These are phyloP conservation scores for Drosophila tropicalis DNA, from an alignment of 1,140 invertebrate genomes.

Conservation along the genomic window DNA sequence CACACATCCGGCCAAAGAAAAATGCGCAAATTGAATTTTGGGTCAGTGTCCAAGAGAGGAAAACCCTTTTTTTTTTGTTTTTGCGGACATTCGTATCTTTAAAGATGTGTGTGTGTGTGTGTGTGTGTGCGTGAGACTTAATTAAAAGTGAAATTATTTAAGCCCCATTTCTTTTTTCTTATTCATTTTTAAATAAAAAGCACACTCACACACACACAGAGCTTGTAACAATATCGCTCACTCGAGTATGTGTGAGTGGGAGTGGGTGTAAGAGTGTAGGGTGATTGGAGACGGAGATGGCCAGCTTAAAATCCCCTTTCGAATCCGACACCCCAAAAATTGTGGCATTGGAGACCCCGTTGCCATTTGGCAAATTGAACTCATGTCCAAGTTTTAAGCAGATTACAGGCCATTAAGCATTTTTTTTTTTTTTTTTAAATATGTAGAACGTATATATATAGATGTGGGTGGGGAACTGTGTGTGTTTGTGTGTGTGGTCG, in stretches of 20 bases:
- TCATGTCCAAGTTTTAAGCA: slow-evolving; percentile 81
- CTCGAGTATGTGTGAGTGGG: slow-evolving; percentile 6
- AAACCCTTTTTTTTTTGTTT: slow-evolving; percentile 34
- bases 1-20: slow-evolving; percentile 15
- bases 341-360: slow-evolving; percentile 27
- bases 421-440: slow-evolving; percentile 75
- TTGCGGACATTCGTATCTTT: slow-evolving; percentile 29
- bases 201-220: slow-evolving; percentile 20
- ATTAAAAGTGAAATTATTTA: slow-evolving; percentile 74
- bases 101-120: slow-evolving; percentile 26
- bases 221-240: slow-evolving; percentile 48
- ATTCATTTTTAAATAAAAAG: slow-evolving; percentile 19
- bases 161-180: slow-evolving; percentile 32
- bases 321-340: background rate
- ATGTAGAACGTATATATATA: background rate
- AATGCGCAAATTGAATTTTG: slow-evolving; percentile 67
- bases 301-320: slow-evolving; percentile 53
- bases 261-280: background rate
- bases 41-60: slow-evolving; percentile 36
- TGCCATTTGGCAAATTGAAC: slow-evolving; percentile 78
- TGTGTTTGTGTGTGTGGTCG: slow-evolving; percentile 2
- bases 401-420: slow-evolving; percentile 81
- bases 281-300: slow-evolving; percentile 3
- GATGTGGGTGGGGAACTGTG: background rate
- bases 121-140: slow-evolving; percentile 63